Conservation (phyloP, 2,888 invertebrate species). For the Nymphalis polychloros region DNA sequence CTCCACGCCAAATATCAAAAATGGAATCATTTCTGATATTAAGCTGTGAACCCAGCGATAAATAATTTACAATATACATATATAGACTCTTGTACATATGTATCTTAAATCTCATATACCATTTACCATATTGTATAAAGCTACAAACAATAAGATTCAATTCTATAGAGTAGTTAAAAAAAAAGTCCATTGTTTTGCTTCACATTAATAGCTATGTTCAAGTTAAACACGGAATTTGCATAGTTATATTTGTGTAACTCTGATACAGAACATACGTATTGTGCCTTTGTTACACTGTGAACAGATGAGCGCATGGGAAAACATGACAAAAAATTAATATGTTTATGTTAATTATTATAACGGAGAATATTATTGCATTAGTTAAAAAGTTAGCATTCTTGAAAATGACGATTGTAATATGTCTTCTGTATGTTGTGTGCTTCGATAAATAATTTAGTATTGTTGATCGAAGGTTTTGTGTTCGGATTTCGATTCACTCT, state of each 20-base stretch:
- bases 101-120: not conserved
- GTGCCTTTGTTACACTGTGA: not conserved
- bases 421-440: not conserved
- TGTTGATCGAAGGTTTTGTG: too few species aligned
- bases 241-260: not conserved
- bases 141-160: not conserved
- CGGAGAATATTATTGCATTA: not conserved
- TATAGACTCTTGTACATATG: too few species aligned
- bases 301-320: slow-evolving; percentile 11
- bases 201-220: not conserved
- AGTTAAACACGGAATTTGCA: not conserved
- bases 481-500: too few species aligned
- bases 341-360: slow-evolving; percentile 12
- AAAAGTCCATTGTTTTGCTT: slow-evolving; percentile 1
- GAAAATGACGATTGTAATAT: slow-evolving; percentile 1
- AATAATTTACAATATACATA: too few species aligned
- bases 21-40: too few species aligned
- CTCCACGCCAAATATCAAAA: too few species aligned
- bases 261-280: slow-evolving; percentile 8
- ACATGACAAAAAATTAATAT: not conserved
- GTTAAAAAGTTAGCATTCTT: too few species aligned
- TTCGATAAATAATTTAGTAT: not conserved
- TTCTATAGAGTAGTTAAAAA: not conserved
- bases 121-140: not conserved
- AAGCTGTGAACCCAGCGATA: too few species aligned